A percentile compares a stretch with the other conserved stretches of the same genome.
Evolutionary conservation across 2,113 vertebrate genomes (phyloP).

Genomic region (Epinephelus fuscoguttatus): DNA sequence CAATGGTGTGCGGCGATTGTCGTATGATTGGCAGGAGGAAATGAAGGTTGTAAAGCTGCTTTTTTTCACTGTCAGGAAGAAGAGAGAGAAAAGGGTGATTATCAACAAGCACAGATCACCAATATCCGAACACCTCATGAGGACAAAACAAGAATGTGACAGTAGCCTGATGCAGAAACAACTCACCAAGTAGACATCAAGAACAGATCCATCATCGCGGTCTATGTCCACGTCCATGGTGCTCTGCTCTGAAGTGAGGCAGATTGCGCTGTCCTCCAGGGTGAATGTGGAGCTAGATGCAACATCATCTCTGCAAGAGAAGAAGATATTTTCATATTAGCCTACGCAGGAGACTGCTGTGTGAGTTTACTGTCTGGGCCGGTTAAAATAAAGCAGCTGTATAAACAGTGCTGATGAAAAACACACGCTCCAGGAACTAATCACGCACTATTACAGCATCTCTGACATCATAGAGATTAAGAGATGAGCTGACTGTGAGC

Average conservation of each 20-base stretch:
- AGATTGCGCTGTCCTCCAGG: slow-evolving; percentile 95
- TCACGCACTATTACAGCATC: background rate
- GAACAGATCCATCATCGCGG: slow-evolving; percentile 92
- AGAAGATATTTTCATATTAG: slow-evolving; percentile 15
- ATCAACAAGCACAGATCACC: too few species aligned
- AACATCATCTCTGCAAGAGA: slow-evolving; percentile 86
- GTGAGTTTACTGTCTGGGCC: slow-evolving; percentile 6
- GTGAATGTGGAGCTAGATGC: slow-evolving; percentile 94
- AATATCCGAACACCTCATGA: background rate
- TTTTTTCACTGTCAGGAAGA: slow-evolving; percentile 69
- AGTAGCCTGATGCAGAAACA: background rate
- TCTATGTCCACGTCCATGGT: slow-evolving; percentile 91
- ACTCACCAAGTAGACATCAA: slow-evolving; percentile 95
- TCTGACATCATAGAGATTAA: slow-evolving; percentile 16
- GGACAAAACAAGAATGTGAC: background rate
- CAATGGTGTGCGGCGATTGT: slow-evolving; percentile 74
- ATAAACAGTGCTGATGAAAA: slow-evolving; percentile 16
- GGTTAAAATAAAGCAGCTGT: slow-evolving; percentile 28
- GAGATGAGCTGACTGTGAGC: background rate
- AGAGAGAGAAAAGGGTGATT: slow-evolving; percentile 6
- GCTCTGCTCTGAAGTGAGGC: slow-evolving; percentile 93
- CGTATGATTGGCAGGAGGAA: slow-evolving; percentile 74
- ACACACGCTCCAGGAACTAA: background rate
- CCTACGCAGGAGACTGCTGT: background rate
- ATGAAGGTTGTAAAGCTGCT: slow-evolving; percentile 45